Percentiles rank a stretch among this genome's conserved stretches.
Evolutionary conservation across 2,888 invertebrate genomes (phyloP).

Genomic region (Synergus laeviventris): DNA sequence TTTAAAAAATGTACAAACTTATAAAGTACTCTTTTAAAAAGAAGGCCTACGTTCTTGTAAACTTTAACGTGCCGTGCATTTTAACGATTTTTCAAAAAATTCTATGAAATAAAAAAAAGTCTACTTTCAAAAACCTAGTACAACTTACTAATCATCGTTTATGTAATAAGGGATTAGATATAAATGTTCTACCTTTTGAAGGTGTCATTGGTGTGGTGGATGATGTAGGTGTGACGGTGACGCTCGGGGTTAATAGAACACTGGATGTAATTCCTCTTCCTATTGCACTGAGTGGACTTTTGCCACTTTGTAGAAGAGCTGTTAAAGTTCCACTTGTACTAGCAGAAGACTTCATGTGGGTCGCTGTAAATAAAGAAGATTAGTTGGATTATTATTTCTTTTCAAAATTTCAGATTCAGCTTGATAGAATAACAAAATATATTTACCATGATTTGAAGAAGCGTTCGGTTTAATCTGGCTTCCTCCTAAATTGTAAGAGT

Average conservation of each 20-base stretch:
- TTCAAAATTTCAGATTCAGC: constrained; percentile 27
- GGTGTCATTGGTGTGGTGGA: constrained; percentile 56
- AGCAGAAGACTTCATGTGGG: constrained; percentile 53
- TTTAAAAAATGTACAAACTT: constrained; percentile 2
- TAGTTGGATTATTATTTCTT: neutral
- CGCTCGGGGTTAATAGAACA: constrained; percentile 64
- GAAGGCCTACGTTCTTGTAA: neutral
- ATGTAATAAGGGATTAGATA: constrained; percentile 50
- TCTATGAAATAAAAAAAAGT: constrained; percentile 7
- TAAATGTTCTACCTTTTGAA: constrained; percentile 70
- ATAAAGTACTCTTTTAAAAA: neutral
- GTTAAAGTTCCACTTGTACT: constrained; percentile 56
- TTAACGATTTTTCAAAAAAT: constrained; percentile 14
- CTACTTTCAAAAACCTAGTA: constrained; percentile 17
- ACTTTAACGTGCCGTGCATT: constrained; percentile 5
- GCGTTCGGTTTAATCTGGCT: neutral
- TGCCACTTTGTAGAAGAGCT: constrained; percentile 65
- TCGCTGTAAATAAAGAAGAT: constrained; percentile 42
- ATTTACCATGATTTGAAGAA: constrained; percentile 13
- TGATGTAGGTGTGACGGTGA: constrained; percentile 55
- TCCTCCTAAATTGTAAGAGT: constrained; percentile 15
- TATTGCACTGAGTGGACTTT: constrained; percentile 56
- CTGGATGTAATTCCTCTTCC: constrained; percentile 60
- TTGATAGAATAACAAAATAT: constrained; percentile 18
- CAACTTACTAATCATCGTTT: constrained; percentile 25